phyloP scores from a whole-genome alignment of 2,113 vertebrate genomes.

The Pogona vitticeps region DNA sequence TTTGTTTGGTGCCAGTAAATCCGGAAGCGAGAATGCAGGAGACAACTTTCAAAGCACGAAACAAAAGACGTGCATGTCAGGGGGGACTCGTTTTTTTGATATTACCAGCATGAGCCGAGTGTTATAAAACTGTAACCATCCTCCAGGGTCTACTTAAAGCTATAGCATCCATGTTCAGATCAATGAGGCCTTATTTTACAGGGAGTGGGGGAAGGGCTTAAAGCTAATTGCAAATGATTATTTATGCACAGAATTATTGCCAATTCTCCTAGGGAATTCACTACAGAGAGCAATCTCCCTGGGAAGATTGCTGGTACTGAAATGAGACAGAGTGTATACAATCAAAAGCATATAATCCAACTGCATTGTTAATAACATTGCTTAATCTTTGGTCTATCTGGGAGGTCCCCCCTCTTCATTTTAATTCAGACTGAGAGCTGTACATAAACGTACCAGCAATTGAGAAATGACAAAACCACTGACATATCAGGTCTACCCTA shows the following conservation, averaged over 20 bases:
- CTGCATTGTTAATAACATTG: background rate
- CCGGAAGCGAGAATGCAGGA: conserved; percentile 4
- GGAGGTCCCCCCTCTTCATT: too few species aligned
- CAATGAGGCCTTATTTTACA: conserved; percentile 32
- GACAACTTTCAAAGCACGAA: background rate
- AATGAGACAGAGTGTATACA: background rate
- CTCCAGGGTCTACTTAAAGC: conserved; percentile 39
- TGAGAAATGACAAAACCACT: too few species aligned
- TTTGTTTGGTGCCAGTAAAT: conserved; percentile 22
- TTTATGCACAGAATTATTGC: conserved; percentile 40
- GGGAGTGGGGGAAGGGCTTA: background rate
- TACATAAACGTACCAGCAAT: too few species aligned
- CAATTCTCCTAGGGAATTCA: conserved; percentile 42
- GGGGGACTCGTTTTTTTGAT: conserved; percentile 1
- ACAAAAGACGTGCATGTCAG: conserved; percentile 12
- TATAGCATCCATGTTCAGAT: conserved; percentile 36
- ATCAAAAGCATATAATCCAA: background rate
- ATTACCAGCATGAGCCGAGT: conserved; percentile 6
- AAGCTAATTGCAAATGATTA: conserved; percentile 51
- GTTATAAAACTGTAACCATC: conserved; percentile 12
- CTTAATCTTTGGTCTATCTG: background rate
- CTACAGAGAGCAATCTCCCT: conserved; percentile 44
- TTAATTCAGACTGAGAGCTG: too few species aligned
- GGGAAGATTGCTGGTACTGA: background rate
- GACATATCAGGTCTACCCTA: too few species aligned